These are phyloP conservation scores for Ammodytes marinus DNA, from an alignment of 2,113 vertebrate genomes.

Conservation along the genomic window DNA sequence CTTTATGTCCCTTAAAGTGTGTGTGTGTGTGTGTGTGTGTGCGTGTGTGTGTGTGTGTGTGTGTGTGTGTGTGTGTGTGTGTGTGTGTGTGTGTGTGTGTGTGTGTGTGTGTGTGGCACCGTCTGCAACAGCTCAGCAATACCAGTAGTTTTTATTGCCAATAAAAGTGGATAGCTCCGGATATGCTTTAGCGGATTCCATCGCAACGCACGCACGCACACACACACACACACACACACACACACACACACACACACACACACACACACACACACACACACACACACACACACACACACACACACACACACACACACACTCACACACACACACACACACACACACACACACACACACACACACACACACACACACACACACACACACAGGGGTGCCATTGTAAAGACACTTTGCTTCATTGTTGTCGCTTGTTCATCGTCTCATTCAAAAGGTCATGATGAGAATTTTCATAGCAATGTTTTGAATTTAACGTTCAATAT, in stretches of 20 bases:
- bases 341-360: too few relatives aligned
- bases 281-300: too few relatives aligned
- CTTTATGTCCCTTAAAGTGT: conserved; percentile 20
- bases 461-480: not conserved
- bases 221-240: too few relatives aligned
- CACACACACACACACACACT: too few relatives aligned
- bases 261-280: too few relatives aligned
- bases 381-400: not conserved
- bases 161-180: conserved; percentile 20
- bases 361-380: too few relatives aligned
- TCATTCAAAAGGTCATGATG: not conserved
- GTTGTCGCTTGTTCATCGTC: not conserved
- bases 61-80: too few relatives aligned
- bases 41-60: too few relatives aligned
- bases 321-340: too few relatives aligned
- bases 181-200: not conserved
- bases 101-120: not conserved
- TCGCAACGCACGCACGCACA: not conserved
- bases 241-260: too few relatives aligned
- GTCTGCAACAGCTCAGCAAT: conserved; percentile 6
- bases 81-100: too few relatives aligned
- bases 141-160: conserved; percentile 27
- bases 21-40: too few relatives aligned
- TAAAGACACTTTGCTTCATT: conserved; percentile 17
- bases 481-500: not conserved